A percentile compares a stretch with the other conserved stretches of the same genome.
Conservation (phyloP, 2,113 vertebrate species). For the Aphelocoma coerulescens region DNA sequence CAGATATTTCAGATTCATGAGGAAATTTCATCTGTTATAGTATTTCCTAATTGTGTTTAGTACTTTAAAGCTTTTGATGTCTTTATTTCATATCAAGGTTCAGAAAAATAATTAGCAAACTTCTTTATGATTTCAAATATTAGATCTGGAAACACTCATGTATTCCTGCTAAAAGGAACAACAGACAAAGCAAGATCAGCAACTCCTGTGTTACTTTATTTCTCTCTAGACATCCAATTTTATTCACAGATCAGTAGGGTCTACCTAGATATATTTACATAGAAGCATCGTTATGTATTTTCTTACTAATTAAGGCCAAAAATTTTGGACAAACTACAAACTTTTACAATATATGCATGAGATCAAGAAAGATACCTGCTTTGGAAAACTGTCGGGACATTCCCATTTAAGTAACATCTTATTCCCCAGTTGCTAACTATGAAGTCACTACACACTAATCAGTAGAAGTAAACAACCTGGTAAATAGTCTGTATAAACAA, state of each 20-base stretch:
- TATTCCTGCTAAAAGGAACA: neutral
- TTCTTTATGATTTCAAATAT: neutral
- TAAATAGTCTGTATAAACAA: neutral
- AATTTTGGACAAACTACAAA: neutral
- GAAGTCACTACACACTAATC: neutral
- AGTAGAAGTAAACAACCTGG: neutral
- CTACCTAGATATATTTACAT: neutral
- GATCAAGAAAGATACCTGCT: neutral
- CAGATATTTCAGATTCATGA: slow-evolving; percentile 42
- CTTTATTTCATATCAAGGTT: neutral
- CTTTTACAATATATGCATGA: neutral
- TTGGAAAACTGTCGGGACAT: neutral
- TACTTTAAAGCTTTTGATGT: neutral
- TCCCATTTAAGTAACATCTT: neutral
- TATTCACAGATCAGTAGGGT: neutral
- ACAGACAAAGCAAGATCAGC: neutral
- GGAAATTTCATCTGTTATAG: slow-evolving; percentile 1
- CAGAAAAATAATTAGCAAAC: neutral
- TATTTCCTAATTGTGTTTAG: slow-evolving; percentile 8
- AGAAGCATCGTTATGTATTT: neutral
- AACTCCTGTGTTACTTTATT: neutral
- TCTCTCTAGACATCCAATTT: neutral
- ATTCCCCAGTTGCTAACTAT: neutral
- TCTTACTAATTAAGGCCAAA: neutral
- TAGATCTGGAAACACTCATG: neutral